These are phyloP conservation scores for Polyodon spathula DNA, from an alignment of 2,113 vertebrate species.

Conservation along the genomic window DNA sequence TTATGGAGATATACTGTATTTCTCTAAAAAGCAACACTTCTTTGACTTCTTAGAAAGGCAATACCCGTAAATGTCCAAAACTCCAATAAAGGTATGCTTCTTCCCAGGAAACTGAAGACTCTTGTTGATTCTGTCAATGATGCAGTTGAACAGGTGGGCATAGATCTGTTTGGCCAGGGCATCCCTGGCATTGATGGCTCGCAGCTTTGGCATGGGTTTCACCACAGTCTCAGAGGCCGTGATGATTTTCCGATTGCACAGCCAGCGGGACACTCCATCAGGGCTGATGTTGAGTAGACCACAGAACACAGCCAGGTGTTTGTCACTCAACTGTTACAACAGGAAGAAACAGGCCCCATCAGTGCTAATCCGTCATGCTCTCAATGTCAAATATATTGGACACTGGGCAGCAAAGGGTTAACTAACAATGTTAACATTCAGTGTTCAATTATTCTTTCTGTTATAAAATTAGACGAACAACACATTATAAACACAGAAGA, in stretches of 20 bases:
- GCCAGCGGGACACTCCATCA: conserved; percentile 59
- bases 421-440: too few relatives aligned
- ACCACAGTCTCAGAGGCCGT: conserved; percentile 73
- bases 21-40: too few relatives aligned
- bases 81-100: conserved; percentile 86
- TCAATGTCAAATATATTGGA: too few relatives aligned
- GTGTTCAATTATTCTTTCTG: too few relatives aligned
- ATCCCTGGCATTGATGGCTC: conserved; percentile 74
- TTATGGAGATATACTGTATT: too few relatives aligned
- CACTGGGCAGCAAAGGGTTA: too few relatives aligned
- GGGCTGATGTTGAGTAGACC: conserved; percentile 64
- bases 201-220: conserved; percentile 71
- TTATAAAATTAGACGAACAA: too few relatives aligned
- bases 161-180: conserved; percentile 93
- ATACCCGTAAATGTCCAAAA: conserved; percentile 97
- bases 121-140: conserved; percentile 79
- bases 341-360: too few relatives aligned
- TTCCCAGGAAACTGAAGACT: conserved; percentile 76
- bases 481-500: too few relatives aligned
- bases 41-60: too few relatives aligned
- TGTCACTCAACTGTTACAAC: conserved; percentile 66
- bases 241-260: conserved; percentile 77
- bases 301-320: conserved; percentile 73
- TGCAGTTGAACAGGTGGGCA: conserved; percentile 78
- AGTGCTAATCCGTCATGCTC: too few relatives aligned